phyloP scores from a whole-genome alignment of 2,888 invertebrate species.

The Galeruca laticollis region DNA sequence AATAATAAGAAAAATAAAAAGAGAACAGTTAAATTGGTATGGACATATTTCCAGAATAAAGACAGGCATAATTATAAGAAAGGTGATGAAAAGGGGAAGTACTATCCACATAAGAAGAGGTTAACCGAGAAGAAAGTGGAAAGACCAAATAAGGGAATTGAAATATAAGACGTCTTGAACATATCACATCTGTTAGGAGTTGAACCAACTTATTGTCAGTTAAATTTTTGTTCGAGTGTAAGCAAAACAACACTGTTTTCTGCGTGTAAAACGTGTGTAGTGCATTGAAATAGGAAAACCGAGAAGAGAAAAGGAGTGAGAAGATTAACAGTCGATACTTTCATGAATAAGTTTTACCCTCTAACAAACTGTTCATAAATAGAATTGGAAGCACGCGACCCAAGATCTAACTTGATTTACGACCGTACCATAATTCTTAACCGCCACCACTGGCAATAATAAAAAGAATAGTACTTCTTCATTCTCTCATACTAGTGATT shows the following conservation, averaged over 20 bases:
- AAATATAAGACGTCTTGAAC: too few species aligned
- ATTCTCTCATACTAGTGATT: constrained; percentile 8
- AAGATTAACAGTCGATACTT: constrained; percentile 32
- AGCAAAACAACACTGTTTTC: background rate
- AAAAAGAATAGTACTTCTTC: constrained; percentile 9
- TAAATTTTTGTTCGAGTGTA: too few species aligned
- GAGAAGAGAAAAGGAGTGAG: constrained; percentile 15
- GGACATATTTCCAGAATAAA: too few species aligned
- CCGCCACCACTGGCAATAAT: constrained; percentile 29
- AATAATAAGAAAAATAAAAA: too few species aligned
- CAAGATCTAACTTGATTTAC: constrained; percentile 35
- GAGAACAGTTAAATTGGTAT: too few species aligned
- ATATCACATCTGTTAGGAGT: too few species aligned
- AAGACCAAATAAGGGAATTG: too few species aligned
- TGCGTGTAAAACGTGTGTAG: background rate
- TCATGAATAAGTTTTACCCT: constrained; percentile 33
- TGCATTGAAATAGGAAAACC: background rate
- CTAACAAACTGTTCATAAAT: constrained; percentile 36
- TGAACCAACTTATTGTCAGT: too few species aligned
- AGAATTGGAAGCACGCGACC: constrained; percentile 35
- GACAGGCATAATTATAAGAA: too few species aligned
- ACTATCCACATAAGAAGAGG: too few species aligned
- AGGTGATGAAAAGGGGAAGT: too few species aligned
- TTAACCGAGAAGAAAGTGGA: too few species aligned
- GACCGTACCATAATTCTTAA: constrained; percentile 27